phyloP scores from a whole-genome alignment of 1,140 invertebrate genomes.

The Meloidogyne exigua region DNA sequence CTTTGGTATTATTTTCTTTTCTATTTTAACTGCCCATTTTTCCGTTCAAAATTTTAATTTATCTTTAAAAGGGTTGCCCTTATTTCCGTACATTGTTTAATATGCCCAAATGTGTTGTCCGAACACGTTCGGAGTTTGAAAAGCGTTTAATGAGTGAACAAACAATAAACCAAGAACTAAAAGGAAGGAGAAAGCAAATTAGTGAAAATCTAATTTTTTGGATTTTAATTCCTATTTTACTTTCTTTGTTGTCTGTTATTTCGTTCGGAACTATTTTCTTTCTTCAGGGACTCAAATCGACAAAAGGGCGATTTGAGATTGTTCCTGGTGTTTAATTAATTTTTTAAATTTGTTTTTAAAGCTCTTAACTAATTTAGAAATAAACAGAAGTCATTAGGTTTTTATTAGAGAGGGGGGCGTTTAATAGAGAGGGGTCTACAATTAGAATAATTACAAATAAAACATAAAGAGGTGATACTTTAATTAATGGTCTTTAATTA shows the following conservation, averaged over 20 bases:
- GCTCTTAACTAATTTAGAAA: no score
- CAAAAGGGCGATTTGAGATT: neutral
- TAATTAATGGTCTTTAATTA: no score
- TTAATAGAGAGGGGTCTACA: no score
- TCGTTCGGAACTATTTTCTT: neutral
- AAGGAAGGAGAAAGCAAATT: neutral
- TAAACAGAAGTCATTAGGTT: no score
- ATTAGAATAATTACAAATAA: no score
- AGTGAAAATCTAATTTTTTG: neutral
- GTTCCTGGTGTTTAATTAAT: neutral
- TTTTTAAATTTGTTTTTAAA: no score
- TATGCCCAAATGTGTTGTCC: neutral
- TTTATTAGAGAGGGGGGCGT: no score
- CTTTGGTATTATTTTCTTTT: constrained; percentile 32
- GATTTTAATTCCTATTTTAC: neutral
- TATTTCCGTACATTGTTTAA: neutral
- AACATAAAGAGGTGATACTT: no score
- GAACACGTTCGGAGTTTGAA: neutral
- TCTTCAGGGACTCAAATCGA: neutral
- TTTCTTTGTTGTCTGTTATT: neutral
- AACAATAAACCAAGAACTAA: neutral
- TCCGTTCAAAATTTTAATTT: no score
- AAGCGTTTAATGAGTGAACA: neutral
- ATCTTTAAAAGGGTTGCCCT: neutral
- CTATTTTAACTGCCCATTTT: no score